These are phyloP conservation scores for Catostomus latipinnis DNA, from an alignment of 2,797 vertebrate genomes.

Conservation along the genomic window DNA sequence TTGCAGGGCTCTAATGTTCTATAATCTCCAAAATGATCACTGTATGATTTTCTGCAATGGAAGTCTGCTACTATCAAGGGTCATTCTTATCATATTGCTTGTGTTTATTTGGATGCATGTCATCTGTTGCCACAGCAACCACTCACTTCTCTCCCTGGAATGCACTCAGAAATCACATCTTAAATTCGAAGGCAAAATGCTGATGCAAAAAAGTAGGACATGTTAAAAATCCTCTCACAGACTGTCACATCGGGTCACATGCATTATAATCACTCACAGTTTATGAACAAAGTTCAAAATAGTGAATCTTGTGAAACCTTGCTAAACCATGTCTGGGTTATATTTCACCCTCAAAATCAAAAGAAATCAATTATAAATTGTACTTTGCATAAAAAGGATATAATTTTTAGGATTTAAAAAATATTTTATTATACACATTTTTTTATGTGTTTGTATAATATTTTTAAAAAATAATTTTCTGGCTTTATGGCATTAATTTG, in stretches of 20 bases:
- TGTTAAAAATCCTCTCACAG: neutral
- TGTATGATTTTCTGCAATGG: constrained; percentile 1
- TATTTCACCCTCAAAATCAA: no score
- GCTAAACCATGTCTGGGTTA: no score
- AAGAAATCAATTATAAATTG: no score
- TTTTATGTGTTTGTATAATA: no score
- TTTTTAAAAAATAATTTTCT: no score
- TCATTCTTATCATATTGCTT: constrained; percentile 24
- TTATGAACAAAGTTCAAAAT: constrained; percentile 2
- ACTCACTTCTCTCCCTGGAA: constrained; percentile 30
- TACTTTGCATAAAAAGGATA: no score
- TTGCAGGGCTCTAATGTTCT: constrained; percentile 30
- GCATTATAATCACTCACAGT: neutral
- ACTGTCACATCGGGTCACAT: neutral
- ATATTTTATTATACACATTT: no score
- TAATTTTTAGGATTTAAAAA: no score
- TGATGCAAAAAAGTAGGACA: constrained; percentile 36
- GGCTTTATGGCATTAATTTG: no score
- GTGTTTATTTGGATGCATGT: constrained; percentile 35
- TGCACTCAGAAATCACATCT: constrained; percentile 31
- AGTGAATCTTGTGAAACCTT: no score
- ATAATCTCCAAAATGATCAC: constrained; percentile 32
- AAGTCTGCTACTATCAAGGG: constrained; percentile 18
- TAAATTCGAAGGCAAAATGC: constrained; percentile 32
- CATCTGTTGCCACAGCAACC: constrained; percentile 31